Evolutionary conservation across 1,140 invertebrate species (phyloP).

Genomic region (Nephila pilipes): DNA sequence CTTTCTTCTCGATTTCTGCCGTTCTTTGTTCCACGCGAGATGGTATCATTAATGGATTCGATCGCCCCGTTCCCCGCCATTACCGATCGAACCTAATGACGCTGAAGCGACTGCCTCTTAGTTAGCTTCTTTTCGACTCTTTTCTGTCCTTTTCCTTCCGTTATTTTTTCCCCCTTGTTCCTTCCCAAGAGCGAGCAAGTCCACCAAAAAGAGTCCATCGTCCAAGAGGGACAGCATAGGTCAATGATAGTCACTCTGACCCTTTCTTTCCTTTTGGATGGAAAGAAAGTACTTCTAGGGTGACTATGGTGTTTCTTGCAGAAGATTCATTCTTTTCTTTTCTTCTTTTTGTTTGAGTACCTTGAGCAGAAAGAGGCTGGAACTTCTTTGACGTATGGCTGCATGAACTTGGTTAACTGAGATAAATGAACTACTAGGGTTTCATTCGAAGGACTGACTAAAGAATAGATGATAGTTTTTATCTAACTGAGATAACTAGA

Average conservation of each 20-base stretch:
- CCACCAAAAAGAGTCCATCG: constrained; percentile 34
- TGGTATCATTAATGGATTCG: constrained; percentile 72
- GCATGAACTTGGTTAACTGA: too few species aligned
- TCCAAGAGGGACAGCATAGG: constrained; percentile 18
- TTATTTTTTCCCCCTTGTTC: background rate
- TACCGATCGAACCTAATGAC: constrained; percentile 72
- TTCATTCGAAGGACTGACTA: too few species aligned
- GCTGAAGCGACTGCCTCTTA: constrained; percentile 71
- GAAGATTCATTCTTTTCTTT: background rate
- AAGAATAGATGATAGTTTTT: too few species aligned
- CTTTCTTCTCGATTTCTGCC: constrained; percentile 54
- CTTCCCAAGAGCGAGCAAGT: background rate
- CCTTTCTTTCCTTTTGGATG: constrained; percentile 5
- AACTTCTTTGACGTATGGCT: background rate
- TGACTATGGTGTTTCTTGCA: background rate
- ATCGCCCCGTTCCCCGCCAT: constrained; percentile 58
- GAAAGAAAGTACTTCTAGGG: background rate
- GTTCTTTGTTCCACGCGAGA: constrained; percentile 55
- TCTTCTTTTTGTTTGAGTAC: background rate
- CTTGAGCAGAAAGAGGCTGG: background rate
- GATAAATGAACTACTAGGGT: too few species aligned
- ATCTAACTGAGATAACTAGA: too few species aligned
- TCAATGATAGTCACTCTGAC: constrained; percentile 25
- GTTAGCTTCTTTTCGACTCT: constrained; percentile 54
- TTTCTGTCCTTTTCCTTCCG: constrained; percentile 9